phyloP scores from a whole-genome alignment of 92 coral and sea anemone species.

The Parazoanthus swiftii region DNA sequence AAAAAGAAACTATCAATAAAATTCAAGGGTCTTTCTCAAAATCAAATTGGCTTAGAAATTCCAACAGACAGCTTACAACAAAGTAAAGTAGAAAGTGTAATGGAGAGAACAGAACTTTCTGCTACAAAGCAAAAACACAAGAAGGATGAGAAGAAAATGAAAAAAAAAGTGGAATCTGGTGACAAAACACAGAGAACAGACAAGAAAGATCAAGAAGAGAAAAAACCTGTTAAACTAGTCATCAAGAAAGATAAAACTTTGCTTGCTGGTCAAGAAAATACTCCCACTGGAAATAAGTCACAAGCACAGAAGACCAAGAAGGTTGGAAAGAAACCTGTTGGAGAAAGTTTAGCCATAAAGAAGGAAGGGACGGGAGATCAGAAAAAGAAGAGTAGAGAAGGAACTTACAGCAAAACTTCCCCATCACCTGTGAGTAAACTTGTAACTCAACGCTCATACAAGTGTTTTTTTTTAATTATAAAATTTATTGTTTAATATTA shows the following conservation, averaged over 20 bases:
- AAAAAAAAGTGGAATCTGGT: constrained; percentile 13
- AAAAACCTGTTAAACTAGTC: constrained; percentile 79
- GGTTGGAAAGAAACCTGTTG: neutral
- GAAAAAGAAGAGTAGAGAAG: constrained; percentile 21
- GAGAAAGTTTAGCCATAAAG: constrained; percentile 3
- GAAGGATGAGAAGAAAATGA: constrained; percentile 44
- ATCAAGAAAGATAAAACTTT: constrained; percentile 71
- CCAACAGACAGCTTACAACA: constrained; percentile 27
- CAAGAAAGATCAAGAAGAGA: constrained; percentile 42
- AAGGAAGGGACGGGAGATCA: neutral
- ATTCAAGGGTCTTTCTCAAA: constrained; percentile 70
- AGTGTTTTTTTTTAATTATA: too few relatives aligned
- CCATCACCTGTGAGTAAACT: constrained; percentile 24
- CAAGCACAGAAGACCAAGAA: neutral
- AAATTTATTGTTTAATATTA: too few relatives aligned
- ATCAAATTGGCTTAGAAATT: constrained; percentile 50
- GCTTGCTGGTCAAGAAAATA: neutral
- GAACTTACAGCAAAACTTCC: neutral
- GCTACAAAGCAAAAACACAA: constrained; percentile 16
- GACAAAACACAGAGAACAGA: neutral
- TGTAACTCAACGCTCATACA: too few relatives aligned
- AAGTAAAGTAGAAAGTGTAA: constrained; percentile 8
- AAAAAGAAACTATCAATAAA: constrained; percentile 75
- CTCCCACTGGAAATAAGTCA: neutral
- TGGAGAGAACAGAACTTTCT: neutral